A percentile compares a stretch with the other conserved stretches of the same genome.
These are phyloP conservation scores for Drosophila kanekoi DNA, from an alignment of 2,888 invertebrate genomes.

Conservation along the genomic window DNA sequence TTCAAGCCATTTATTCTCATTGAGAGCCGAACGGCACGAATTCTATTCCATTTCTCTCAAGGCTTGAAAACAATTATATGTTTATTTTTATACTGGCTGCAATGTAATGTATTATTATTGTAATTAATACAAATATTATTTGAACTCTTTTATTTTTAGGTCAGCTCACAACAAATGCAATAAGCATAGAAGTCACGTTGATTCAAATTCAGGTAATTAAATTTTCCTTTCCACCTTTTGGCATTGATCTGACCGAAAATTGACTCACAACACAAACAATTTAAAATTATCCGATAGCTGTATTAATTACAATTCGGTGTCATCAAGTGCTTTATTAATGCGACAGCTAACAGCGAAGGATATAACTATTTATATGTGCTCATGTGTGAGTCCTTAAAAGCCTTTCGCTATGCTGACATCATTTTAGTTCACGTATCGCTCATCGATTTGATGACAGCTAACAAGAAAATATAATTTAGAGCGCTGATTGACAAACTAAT, in stretches of 20 bases:
- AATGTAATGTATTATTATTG: not conserved
- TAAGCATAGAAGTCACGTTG: conserved; percentile 24
- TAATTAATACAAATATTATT: not conserved
- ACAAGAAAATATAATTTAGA: conserved; percentile 67
- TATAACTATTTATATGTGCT: conserved; percentile 4
- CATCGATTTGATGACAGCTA: conserved; percentile 48
- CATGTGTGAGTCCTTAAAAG: conserved; percentile 26
- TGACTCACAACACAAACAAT: not conserved
- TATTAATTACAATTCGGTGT: conserved; percentile 45
- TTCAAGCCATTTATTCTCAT: too few species aligned
- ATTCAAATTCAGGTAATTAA: conserved; percentile 58
- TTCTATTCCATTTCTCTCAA: too few species aligned
- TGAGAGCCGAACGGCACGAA: too few species aligned
- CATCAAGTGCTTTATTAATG: conserved; percentile 34
- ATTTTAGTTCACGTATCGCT: not conserved
- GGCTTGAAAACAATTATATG: not conserved
- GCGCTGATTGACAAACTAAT: conserved; percentile 35
- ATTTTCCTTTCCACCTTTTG: conserved; percentile 30
- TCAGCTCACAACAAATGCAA: conserved; percentile 21
- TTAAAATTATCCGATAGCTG: conserved; percentile 19
- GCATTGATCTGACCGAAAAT: conserved; percentile 12
- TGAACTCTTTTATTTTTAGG: conserved; percentile 44
- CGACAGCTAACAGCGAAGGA: conserved; percentile 23
- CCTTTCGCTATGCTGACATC: conserved; percentile 17
- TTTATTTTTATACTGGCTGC: not conserved